phyloP scores from a whole-genome alignment of 2,888 invertebrate genomes.

The Oithona nana region DNA sequence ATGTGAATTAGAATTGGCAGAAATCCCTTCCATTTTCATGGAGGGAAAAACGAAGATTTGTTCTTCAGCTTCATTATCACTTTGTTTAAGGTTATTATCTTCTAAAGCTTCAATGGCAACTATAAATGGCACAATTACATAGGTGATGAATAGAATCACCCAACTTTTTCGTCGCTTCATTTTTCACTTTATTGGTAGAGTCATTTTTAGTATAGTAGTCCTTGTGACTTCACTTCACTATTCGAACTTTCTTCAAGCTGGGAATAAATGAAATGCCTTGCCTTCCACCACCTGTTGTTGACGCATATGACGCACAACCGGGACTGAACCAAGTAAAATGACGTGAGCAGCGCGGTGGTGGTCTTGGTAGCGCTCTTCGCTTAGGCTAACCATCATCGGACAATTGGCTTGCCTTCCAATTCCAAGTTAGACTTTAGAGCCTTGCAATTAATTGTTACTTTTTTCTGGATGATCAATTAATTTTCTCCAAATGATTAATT shows the following conservation, averaged over 20 bases:
- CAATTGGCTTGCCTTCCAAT: too few species aligned
- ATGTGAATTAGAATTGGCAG: not conserved
- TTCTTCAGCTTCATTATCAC: not conserved
- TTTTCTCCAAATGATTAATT: too few species aligned
- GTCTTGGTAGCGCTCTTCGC: too few species aligned
- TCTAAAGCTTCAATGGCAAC: too few species aligned
- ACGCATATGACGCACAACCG: not conserved
- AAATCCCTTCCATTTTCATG: constrained; percentile 1
- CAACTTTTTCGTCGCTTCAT: not conserved
- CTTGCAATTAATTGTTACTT: too few species aligned
- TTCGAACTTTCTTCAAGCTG: not conserved
- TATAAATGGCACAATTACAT: too few species aligned
- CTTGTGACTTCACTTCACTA: not conserved
- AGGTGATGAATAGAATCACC: not conserved
- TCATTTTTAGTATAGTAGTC: not conserved
- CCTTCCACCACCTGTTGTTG: not conserved
- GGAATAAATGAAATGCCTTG: too few species aligned
- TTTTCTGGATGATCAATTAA: too few species aligned
- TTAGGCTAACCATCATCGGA: too few species aligned
- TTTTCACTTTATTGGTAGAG: not conserved
- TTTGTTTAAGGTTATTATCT: not conserved
- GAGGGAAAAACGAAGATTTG: not conserved
- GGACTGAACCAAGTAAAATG: too few species aligned
- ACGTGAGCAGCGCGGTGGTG: too few species aligned
- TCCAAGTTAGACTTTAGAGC: too few species aligned